These are phyloP conservation scores for Halocynthia aurantium DNA, from an alignment of 23 tunicate genomes.

Conservation along the genomic window DNA sequence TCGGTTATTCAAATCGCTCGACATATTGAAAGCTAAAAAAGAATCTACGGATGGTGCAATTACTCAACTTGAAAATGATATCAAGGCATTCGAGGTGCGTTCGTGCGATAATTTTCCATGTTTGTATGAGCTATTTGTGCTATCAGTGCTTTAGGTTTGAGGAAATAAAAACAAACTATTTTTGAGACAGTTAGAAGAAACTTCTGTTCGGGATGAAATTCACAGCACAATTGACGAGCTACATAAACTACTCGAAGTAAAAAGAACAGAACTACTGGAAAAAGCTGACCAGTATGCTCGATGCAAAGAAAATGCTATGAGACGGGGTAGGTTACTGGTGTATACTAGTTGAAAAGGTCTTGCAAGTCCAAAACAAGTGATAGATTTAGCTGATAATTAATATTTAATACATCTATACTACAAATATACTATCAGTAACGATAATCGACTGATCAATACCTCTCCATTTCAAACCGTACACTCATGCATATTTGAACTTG, in stretches of 20 bases:
- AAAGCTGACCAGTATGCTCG: constrained; percentile 40
- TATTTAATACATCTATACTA: too few species aligned
- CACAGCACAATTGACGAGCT: constrained; percentile 67
- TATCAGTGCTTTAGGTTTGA: neutral
- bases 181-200: constrained; percentile 30
- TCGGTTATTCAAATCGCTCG: constrained; percentile 34
- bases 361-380: too few species aligned
- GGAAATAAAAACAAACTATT: neutral
- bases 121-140: neutral
- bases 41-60: constrained; percentile 34
- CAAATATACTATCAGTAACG: too few species aligned
- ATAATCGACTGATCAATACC: too few species aligned
- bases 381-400: too few species aligned
- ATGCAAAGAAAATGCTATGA: constrained; percentile 31
- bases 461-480: too few species aligned
- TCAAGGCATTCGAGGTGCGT: constrained; percentile 49
- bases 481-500: too few species aligned
- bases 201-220: constrained; percentile 42
- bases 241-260: constrained; percentile 54
- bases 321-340: constrained; percentile 30
- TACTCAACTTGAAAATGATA: constrained; percentile 36
- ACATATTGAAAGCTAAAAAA: constrained; percentile 28
- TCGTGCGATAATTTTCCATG: neutral
- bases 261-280: constrained; percentile 53
- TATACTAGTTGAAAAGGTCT: too few species aligned